A percentile compares a stretch with the other conserved stretches of the same genome.
These are phyloP conservation scores for Leptodactylus fallax DNA, from an alignment of 2,797 vertebrate species.

Conservation along the genomic window DNA sequence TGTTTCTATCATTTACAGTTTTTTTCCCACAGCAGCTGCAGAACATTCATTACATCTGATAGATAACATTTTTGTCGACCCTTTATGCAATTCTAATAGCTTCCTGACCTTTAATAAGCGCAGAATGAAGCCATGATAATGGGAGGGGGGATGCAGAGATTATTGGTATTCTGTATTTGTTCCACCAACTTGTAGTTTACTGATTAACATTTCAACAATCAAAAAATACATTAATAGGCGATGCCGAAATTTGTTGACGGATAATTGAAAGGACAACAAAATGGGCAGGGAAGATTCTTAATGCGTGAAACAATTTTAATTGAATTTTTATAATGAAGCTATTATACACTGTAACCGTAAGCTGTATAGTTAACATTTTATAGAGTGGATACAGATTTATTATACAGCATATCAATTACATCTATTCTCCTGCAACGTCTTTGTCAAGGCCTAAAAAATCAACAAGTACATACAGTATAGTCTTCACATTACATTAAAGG, in stretches of 20 bases:
- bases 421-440: no score
- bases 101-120: slow-evolving; percentile 19
- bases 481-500: no score
- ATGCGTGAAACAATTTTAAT: not conserved
- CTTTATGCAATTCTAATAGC: not conserved
- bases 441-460: no score
- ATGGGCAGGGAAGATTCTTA: not conserved
- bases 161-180: slow-evolving; percentile 15
- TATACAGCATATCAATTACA: no score
- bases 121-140: slow-evolving; percentile 21
- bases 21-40: not conserved
- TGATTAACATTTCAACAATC: slow-evolving; percentile 13
- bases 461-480: no score
- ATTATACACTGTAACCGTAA: not conserved
- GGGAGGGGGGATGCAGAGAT: not conserved
- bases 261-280: not conserved
- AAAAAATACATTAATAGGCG: slow-evolving; percentile 3
- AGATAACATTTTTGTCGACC: not conserved
- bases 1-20: not conserved
- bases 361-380: no score
- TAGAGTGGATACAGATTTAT: no score
- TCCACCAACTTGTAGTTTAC: not conserved
- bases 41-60: not conserved
- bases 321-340: not conserved
- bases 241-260: not conserved